phyloP scores from a whole-genome alignment of 1,140 invertebrate species.

The Drosophila willistoni region DNA sequence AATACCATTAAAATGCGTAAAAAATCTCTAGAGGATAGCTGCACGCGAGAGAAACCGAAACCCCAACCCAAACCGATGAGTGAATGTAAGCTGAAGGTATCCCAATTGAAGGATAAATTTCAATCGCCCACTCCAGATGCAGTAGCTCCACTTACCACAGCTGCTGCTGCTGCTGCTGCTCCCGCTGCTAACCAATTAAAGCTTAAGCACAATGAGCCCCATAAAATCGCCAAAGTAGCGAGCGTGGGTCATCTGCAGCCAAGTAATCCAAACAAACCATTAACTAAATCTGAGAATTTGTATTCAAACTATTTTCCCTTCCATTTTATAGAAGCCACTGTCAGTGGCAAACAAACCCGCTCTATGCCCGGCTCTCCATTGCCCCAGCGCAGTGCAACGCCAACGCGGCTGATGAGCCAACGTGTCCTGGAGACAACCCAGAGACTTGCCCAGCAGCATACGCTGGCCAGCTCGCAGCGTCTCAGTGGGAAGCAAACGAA shows the following conservation, averaged over 20 bases:
- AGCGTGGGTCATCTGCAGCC: slow-evolving; percentile 58
- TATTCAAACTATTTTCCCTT: slow-evolving; percentile 6
- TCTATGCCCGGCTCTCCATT: slow-evolving; percentile 78
- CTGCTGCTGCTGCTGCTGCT: neutral
- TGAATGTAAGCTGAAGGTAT: slow-evolving; percentile 77
- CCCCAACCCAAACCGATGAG: slow-evolving; percentile 52
- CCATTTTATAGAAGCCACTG: slow-evolving; percentile 24
- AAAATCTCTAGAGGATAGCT: slow-evolving; percentile 78
- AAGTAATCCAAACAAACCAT: slow-evolving; percentile 45
- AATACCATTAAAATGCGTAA: slow-evolving; percentile 82
- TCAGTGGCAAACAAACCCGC: slow-evolving; percentile 56
- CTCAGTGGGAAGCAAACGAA: slow-evolving; percentile 25
- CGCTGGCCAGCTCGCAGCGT: slow-evolving; percentile 65
- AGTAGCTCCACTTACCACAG: slow-evolving; percentile 1
- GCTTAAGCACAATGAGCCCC: slow-evolving; percentile 36
- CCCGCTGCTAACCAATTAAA: slow-evolving; percentile 39
- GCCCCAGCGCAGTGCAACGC: slow-evolving; percentile 62
- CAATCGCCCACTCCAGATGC: slow-evolving; percentile 32
- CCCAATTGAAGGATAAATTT: slow-evolving; percentile 72
- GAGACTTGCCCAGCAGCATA: slow-evolving; percentile 78
- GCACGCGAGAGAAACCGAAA: slow-evolving; percentile 67
- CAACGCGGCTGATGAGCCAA: slow-evolving; percentile 76
- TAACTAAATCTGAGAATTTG: neutral
- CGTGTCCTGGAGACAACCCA: slow-evolving; percentile 77
- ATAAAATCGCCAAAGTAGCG: slow-evolving; percentile 61